Conservation (phyloP, 2,113 vertebrate genomes). For the Myrmophylax atrothorax region DNA sequence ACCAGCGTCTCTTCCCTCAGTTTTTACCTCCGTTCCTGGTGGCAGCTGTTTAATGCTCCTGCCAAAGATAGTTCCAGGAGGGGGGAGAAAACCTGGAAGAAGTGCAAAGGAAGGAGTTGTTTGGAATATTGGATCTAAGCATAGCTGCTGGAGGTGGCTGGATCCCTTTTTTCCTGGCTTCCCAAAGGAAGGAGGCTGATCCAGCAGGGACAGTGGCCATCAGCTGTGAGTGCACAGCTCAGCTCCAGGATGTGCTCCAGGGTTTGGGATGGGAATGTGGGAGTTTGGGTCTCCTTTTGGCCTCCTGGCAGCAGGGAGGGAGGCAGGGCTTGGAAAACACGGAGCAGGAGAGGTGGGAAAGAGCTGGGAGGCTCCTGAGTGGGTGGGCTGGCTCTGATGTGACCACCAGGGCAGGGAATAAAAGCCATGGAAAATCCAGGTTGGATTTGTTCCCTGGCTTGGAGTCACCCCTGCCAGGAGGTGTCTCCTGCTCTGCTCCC, state of each 20-base stretch:
- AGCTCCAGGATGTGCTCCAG: not conserved
- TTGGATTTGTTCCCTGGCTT: fast-evolving
- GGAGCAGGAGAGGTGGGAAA: not conserved
- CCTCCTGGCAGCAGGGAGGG: not conserved
- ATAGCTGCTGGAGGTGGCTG: not conserved
- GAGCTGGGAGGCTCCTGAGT: not conserved
- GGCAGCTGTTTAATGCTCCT: constrained; percentile 38
- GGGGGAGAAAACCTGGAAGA: not conserved
- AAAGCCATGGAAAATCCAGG: not conserved
- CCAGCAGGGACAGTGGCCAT: not conserved
- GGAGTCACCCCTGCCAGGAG: not conserved
- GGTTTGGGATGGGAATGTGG: not conserved
- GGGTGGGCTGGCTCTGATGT: not conserved
- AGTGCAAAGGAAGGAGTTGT: not conserved
- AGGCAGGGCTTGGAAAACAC: not conserved
- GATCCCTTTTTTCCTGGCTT: not conserved
- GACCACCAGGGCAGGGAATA: fast-evolving
- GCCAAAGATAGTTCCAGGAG: not conserved
- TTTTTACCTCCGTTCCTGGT: not conserved
- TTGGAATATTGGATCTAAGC: constrained; percentile 19
- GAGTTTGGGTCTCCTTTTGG: not conserved
- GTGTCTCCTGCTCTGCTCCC: not conserved
- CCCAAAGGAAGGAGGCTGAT: not conserved
- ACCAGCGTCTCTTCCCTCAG: not conserved
- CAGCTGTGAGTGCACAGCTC: not conserved